Percentiles rank a stretch among this genome's conserved stretches.
Evolutionary conservation across 2,797 vertebrate species (phyloP).

Genomic region (Chrosomus eos): DNA sequence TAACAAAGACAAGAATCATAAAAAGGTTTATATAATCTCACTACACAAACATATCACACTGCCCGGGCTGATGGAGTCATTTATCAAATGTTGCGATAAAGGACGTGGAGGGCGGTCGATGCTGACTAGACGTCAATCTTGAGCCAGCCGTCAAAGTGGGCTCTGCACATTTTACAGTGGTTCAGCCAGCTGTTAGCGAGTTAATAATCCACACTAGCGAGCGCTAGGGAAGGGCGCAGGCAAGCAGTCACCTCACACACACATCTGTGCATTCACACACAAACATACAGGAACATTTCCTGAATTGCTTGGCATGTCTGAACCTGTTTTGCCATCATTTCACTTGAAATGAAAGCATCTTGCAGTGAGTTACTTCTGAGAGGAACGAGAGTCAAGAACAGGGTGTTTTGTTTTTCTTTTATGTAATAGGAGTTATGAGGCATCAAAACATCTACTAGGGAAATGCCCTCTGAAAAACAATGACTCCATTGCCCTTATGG

Average conservation of each 20-base stretch:
- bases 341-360: conserved; percentile 9
- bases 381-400: neutral
- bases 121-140: conserved; percentile 3
- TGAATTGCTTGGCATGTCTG: conserved; percentile 27
- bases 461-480: neutral
- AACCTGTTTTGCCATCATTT: conserved; percentile 42
- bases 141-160: neutral
- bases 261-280: conserved; percentile 29
- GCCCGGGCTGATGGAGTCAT: conserved; percentile 64
- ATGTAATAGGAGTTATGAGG: neutral
- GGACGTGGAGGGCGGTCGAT: conserved; percentile 59
- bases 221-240: conserved; percentile 34
- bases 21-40: conserved; percentile 62
- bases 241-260: conserved; percentile 34
- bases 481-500: neutral
- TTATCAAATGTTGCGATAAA: conserved; percentile 71
- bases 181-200: conserved; percentile 77
- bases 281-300: conserved; percentile 30
- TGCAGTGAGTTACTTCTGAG: neutral
- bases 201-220: conserved; percentile 77
- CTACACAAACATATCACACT: conserved; percentile 68
- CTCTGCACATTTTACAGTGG: conserved; percentile 54
- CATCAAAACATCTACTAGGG: neutral
- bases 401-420: neutral
- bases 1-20: conserved; percentile 51